Evolutionary conservation across 2,888 invertebrate species (phyloP).

Genomic region (Tetheella fluctuosa): DNA sequence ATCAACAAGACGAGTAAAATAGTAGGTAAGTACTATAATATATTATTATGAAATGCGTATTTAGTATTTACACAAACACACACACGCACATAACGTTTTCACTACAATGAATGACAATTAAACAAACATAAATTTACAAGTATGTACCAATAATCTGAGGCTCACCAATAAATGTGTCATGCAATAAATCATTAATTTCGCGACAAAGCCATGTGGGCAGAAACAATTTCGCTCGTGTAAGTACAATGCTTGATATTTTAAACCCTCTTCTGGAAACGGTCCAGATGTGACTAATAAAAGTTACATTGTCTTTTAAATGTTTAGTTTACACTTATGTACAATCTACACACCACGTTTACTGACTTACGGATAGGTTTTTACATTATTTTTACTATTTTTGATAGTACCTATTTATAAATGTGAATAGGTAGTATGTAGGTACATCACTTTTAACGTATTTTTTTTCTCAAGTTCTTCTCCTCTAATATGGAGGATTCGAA

Average conservation of each 20-base stretch:
- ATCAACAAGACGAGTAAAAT: too few relatives aligned
- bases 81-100: background rate
- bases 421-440: too few relatives aligned
- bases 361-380: background rate
- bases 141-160: slow-evolving; percentile 8
- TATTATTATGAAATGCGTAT: too few relatives aligned
- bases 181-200: slow-evolving; percentile 4
- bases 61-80: too few relatives aligned
- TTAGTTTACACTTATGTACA: background rate
- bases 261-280: background rate
- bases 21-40: too few relatives aligned
- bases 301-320: background rate
- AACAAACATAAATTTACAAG: slow-evolving; percentile 5
- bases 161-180: slow-evolving; percentile 2
- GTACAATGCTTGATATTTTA: background rate
- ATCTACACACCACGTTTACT: background rate
- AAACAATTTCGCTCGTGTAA: background rate
- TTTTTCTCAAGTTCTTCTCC: too few relatives aligned
- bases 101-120: background rate
- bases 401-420: too few relatives aligned
- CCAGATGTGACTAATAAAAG: slow-evolving; percentile 10
- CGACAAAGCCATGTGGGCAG: slow-evolving; percentile 9
- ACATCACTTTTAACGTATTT: too few relatives aligned
- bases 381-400: background rate
- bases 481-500: too few relatives aligned